phyloP scores from a whole-genome alignment of 1,140 invertebrate genomes.

The Drosophila repleta region DNA sequence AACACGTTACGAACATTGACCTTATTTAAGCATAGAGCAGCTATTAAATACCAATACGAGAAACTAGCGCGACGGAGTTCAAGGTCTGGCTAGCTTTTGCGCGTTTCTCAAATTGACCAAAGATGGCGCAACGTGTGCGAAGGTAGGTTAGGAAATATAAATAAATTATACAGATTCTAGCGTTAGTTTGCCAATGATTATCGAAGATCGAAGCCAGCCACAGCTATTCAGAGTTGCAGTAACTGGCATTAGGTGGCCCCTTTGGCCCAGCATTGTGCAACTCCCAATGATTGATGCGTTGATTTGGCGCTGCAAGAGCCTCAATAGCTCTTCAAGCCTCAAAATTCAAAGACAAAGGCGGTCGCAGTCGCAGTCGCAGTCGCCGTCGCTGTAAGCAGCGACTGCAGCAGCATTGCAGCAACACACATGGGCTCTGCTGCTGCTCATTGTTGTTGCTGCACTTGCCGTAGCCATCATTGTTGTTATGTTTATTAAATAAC shows the following conservation, averaged over 20 bases:
- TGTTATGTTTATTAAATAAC: conserved; percentile 77
- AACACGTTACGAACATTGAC: conserved; percentile 67
- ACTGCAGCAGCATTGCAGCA: conserved; percentile 22
- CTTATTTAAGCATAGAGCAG: conserved; percentile 53
- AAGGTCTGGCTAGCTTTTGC: conserved; percentile 51
- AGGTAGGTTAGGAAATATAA: neutral
- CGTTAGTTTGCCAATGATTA: conserved; percentile 30
- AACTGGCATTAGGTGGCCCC: conserved; percentile 21
- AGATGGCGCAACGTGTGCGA: conserved; percentile 17
- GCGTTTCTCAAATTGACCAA: conserved; percentile 48
- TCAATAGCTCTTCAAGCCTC: conserved; percentile 69
- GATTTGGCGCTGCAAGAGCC: conserved; percentile 60
- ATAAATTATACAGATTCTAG: conserved; percentile 42
- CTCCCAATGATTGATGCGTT: conserved; percentile 71
- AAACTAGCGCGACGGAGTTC: conserved; percentile 51
- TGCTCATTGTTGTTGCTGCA: conserved; percentile 33
- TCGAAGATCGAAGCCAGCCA: conserved; percentile 1
- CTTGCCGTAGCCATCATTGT: conserved; percentile 47
- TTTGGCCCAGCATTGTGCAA: conserved; percentile 54
- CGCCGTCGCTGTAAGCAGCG: neutral
- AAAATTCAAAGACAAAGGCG: conserved; percentile 44
- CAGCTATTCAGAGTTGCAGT: conserved; percentile 37
- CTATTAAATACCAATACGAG: conserved; percentile 41
- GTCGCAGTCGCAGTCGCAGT: conserved; percentile 10
- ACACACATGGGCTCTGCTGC: conserved; percentile 13